Evolutionary conservation across 2,797 vertebrate species (phyloP).

Genomic region (Clamator glandarius): DNA sequence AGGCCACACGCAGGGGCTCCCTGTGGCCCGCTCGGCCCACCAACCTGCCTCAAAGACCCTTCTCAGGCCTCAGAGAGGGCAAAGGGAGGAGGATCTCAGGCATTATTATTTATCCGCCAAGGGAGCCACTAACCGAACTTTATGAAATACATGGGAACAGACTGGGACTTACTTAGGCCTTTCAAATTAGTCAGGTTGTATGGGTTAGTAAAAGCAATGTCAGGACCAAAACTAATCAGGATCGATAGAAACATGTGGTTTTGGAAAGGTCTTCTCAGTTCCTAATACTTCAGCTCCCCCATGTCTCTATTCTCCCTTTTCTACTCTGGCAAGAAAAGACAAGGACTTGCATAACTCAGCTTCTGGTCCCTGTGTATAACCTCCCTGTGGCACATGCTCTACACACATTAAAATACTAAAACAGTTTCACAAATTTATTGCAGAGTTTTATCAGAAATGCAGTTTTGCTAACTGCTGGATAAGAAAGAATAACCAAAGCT

Average conservation of each 20-base stretch:
- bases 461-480: not conserved
- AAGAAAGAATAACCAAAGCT: not conserved
- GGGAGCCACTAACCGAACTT: not conserved
- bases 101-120: not conserved
- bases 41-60: not conserved
- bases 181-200: not conserved
- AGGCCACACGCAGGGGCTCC: not conserved
- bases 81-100: not conserved
- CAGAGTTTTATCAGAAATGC: not conserved
- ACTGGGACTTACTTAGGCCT: not conserved
- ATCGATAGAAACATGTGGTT: rapidly evolving
- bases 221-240: not conserved
- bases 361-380: not conserved
- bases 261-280: not conserved
- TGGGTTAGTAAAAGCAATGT: not conserved
- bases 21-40: not conserved
- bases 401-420: not conserved
- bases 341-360: not conserved
- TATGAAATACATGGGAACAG: not conserved
- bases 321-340: not conserved
- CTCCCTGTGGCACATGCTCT: not conserved
- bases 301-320: not conserved
- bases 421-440: not conserved
- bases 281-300: not conserved
- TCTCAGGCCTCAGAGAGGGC: not conserved